phyloP scores from a whole-genome alignment of 2,888 invertebrate genomes.

The Holacanthella duospinosa region DNA sequence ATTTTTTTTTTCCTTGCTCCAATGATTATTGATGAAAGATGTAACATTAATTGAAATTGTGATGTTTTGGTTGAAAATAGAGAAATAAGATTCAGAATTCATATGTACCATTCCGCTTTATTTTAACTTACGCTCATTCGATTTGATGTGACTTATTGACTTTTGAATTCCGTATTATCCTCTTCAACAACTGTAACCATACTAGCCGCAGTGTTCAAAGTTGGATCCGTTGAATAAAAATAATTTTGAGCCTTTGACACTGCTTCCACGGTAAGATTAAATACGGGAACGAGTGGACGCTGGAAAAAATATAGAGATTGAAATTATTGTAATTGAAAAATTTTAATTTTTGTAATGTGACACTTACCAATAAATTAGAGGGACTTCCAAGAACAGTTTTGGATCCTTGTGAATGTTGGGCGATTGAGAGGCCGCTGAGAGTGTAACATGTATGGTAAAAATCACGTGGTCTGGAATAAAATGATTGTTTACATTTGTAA shows the following conservation, averaged over 20 bases:
- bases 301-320: not conserved
- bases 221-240: not conserved
- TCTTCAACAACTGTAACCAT: not conserved
- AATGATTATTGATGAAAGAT: no score
- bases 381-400: slow-evolving; percentile 44
- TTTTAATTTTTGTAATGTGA: not conserved
- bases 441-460: slow-evolving; percentile 96
- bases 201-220: not conserved
- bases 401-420: slow-evolving; percentile 59
- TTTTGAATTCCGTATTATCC: no score
- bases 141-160: no score
- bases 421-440: slow-evolving; percentile 83
- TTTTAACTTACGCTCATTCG: no score
- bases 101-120: no score
- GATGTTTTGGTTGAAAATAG: no score
- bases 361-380: slow-evolving; percentile 62
- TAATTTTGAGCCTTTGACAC: not conserved
- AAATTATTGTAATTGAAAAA: not conserved
- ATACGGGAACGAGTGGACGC: not conserved
- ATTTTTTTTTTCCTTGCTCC: no score
- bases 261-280: not conserved
- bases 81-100: no score
- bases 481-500: no score
- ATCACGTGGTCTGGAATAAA: slow-evolving; percentile 65
- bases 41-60: no score